Conservation (phyloP, 1,140 invertebrate species). For the Drosophila sulfurigaster region DNA sequence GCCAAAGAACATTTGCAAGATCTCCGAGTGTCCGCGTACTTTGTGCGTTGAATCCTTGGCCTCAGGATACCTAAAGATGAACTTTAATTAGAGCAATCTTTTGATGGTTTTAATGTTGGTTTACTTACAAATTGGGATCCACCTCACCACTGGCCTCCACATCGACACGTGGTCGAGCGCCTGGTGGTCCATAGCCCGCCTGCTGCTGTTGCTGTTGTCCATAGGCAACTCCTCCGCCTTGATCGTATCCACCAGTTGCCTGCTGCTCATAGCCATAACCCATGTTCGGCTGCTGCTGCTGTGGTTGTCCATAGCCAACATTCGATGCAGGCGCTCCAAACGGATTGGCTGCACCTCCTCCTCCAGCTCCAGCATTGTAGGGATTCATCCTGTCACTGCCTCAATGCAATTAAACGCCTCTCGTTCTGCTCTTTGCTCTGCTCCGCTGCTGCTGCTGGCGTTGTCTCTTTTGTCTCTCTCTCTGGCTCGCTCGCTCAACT, state of each 20-base stretch:
- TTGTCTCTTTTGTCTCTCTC: constrained; percentile 5
- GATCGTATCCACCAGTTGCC: constrained; percentile 66
- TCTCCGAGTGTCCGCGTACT: constrained; percentile 92
- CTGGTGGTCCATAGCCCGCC: constrained; percentile 61
- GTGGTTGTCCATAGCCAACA: constrained; percentile 56
- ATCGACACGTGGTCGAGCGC: constrained; percentile 89
- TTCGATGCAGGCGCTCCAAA: constrained; percentile 66
- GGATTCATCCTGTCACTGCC: constrained; percentile 64
- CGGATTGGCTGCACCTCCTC: constrained; percentile 67
- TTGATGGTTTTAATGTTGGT: too few relatives aligned
- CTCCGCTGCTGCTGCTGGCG: not conserved
- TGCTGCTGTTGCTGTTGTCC: constrained; percentile 53
- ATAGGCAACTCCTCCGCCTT: constrained; percentile 48
- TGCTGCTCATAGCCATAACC: constrained; percentile 71
- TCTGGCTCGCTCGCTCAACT: constrained; percentile 18
- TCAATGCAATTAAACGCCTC: constrained; percentile 6
- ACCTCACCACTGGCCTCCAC: constrained; percentile 91
- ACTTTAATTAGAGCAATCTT: too few relatives aligned
- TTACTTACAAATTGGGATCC: constrained; percentile 88
- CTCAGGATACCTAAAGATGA: constrained; percentile 88
- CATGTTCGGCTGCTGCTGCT: constrained; percentile 52
- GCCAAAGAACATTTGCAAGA: constrained; percentile 93
- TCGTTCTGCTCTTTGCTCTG: constrained; percentile 15
- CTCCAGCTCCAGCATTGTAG: constrained; percentile 59
- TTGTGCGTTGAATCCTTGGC: constrained; percentile 95